Conservation (phyloP, 2,797 vertebrate species). For the Rhynchotus rufescens region DNA sequence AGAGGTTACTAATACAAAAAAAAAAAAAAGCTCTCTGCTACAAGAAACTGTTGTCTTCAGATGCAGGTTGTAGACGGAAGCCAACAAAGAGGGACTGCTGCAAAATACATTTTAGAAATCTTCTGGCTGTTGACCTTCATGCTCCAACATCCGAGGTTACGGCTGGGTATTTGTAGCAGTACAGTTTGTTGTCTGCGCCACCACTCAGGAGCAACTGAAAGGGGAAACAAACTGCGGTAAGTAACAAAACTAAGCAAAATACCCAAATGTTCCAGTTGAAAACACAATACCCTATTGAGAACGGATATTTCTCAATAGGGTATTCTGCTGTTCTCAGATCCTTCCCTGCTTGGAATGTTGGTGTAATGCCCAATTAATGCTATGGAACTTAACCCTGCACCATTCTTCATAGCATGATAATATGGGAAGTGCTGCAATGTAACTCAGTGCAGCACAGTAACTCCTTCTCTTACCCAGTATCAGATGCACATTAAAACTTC, state of each 20-base stretch:
- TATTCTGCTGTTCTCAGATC: neutral
- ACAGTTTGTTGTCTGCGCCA: conserved; percentile 97
- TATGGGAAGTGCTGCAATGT: neutral
- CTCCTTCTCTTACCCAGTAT: neutral
- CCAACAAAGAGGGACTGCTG: neutral
- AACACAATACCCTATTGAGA: too few species aligned
- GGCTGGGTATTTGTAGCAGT: conserved; percentile 90
- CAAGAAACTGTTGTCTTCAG: neutral
- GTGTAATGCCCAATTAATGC: neutral
- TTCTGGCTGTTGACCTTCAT: conserved; percentile 69
- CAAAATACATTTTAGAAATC: neutral
- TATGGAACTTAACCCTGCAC: neutral
- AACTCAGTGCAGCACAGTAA: fast-evolving
- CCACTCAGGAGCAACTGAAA: conserved; percentile 92
- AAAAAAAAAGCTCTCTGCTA: neutral
- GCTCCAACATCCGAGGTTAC: conserved; percentile 88
- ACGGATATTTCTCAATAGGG: neutral
- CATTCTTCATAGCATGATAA: neutral
- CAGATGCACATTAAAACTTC: neutral
- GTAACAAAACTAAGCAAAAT: neutral
- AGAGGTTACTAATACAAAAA: conserved; percentile 16
- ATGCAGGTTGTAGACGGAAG: neutral
- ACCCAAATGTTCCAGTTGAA: neutral
- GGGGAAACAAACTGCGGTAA: conserved; percentile 12
- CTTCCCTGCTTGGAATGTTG: neutral